Evolutionary conservation across 2,113 vertebrate genomes (phyloP).

Genomic region (Paramormyrops kingsleyae): DNA sequence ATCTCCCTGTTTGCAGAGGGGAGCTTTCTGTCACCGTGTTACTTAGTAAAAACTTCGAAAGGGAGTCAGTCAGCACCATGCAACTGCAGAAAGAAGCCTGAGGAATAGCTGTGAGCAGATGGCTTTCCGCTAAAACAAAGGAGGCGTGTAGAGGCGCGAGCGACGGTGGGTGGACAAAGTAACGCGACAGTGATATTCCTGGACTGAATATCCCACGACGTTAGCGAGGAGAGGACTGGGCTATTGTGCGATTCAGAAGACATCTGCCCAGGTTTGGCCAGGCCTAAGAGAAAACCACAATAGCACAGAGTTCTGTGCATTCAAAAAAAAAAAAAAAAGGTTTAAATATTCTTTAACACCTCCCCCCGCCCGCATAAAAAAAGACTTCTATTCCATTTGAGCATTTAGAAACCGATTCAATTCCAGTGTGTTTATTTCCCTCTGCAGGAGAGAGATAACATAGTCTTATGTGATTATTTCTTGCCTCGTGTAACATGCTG

Average conservation of each 20-base stretch:
- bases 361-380: neutral
- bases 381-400: neutral
- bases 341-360: neutral
- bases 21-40: neutral
- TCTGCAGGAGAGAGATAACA: neutral
- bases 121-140: slow-evolving; percentile 17
- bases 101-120: slow-evolving; percentile 10
- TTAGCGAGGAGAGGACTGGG: neutral
- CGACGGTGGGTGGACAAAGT: neutral
- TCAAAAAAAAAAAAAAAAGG: neutral
- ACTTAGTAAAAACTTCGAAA: neutral
- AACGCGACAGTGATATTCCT: neutral
- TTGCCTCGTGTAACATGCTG: neutral
- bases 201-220: neutral
- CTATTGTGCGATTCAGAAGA: neutral
- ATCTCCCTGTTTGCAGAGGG: neutral
- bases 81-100: neutral
- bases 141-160: neutral
- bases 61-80: neutral
- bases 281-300: neutral
- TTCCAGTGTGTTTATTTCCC: neutral
- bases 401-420: neutral
- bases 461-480: neutral
- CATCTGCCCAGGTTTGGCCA: neutral
- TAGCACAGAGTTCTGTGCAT: neutral